Evolutionary conservation across 2,888 invertebrate genomes (phyloP).

Genomic region (Eulithis testata): DNA sequence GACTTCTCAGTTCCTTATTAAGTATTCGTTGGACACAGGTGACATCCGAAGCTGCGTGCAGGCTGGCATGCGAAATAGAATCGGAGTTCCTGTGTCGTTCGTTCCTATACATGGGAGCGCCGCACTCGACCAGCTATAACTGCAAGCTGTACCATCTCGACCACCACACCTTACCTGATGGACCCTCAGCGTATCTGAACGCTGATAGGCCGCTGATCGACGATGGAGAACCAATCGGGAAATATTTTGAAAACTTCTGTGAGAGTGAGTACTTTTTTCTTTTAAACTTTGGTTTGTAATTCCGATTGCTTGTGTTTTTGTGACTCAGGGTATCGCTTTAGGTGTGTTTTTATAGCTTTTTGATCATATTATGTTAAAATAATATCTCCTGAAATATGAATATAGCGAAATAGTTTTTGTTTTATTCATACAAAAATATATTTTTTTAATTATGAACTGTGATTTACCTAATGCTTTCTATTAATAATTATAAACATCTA

Average conservation of each 20-base stretch:
- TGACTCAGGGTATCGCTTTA: too few species aligned
- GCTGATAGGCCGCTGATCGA: constrained; percentile 95
- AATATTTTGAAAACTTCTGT: constrained; percentile 95
- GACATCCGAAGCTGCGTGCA: constrained; percentile 94
- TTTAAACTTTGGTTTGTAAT: not conserved
- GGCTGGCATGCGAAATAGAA: constrained; percentile 95
- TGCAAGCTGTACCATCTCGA: constrained; percentile 96
- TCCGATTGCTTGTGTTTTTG: too few species aligned
- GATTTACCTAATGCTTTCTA: too few species aligned
- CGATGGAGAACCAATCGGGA: constrained; percentile 95
- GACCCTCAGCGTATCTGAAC: constrained; percentile 95
- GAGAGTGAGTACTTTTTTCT: constrained; percentile 87
- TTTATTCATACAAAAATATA: too few species aligned
- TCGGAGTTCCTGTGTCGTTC: constrained; percentile 96
- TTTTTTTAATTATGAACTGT: too few species aligned
- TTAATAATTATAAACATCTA: too few species aligned
- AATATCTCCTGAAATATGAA: too few species aligned
- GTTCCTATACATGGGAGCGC: constrained; percentile 91
- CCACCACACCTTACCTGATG: constrained; percentile 96
- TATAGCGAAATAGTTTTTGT: too few species aligned
- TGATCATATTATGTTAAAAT: too few species aligned
- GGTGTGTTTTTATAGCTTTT: too few species aligned
- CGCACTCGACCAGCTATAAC: constrained; percentile 93
- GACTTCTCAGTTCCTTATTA: constrained; percentile 20
- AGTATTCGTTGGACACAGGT: constrained; percentile 78